Conservation (phyloP, 2,888 invertebrate species). For the Electrophaes corylata region DNA sequence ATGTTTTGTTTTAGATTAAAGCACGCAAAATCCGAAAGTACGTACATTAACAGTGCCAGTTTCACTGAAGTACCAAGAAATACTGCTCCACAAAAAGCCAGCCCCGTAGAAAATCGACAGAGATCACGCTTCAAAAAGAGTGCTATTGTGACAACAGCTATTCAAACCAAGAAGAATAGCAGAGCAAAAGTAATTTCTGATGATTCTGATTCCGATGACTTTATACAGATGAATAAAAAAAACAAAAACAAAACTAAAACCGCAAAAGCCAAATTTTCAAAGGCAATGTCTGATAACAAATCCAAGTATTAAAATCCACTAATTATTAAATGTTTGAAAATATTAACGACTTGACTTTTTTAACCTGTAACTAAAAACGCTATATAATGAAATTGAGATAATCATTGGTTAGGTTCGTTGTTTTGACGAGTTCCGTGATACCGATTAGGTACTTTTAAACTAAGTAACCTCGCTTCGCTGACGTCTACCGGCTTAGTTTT, state of each 20-base stretch:
- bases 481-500: too few relatives aligned
- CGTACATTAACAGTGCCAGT: slow-evolving; percentile 70
- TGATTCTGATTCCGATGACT: slow-evolving; percentile 76
- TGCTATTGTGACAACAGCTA: slow-evolving; percentile 84
- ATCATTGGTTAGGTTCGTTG: neutral
- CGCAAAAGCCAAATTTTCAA: slow-evolving; percentile 60
- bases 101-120: slow-evolving; percentile 54
- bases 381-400: too few relatives aligned
- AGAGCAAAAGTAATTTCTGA: slow-evolving; percentile 60
- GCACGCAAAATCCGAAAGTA: slow-evolving; percentile 68
- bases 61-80: slow-evolving; percentile 76
- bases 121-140: slow-evolving; percentile 84
- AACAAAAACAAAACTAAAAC: slow-evolving; percentile 76
- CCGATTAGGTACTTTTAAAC: too few relatives aligned
- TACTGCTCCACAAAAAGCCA: slow-evolving; percentile 54
- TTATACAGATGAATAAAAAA: slow-evolving; percentile 68
- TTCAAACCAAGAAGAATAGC: slow-evolving; percentile 70
- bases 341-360: too few relatives aligned
- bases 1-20: slow-evolving; percentile 70
- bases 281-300: slow-evolving; percentile 62
- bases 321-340: slow-evolving; percentile 35
- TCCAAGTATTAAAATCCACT: slow-evolving; percentile 49
- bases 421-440: neutral
- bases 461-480: too few relatives aligned
- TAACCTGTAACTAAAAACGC: too few relatives aligned